A percentile compares a stretch with the other conserved stretches of the same genome.
Conservation (phyloP, 2,797 vertebrate species). For the Chaunax sp. region DNA sequence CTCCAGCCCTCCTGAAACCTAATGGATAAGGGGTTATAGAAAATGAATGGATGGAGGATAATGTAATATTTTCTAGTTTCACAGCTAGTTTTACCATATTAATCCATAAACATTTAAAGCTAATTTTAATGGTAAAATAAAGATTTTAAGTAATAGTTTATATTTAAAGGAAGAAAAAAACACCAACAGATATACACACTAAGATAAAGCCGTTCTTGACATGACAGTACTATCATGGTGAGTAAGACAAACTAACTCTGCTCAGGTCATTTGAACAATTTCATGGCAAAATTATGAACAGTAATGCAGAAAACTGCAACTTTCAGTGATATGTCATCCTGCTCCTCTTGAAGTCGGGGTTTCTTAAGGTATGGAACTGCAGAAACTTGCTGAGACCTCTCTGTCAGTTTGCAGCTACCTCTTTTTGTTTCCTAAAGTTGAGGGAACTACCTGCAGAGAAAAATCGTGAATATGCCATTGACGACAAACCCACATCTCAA, state of each 20-base stretch:
- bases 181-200: background rate
- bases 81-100: no score
- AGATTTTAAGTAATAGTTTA: background rate
- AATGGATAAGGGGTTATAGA: no score
- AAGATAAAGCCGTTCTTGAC: background rate
- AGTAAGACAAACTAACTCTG: background rate
- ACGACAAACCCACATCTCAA: conserved; percentile 9
- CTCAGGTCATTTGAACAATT: background rate
- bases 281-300: background rate
- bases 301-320: background rate
- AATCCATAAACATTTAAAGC: background rate
- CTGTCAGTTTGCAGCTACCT: conserved; percentile 23
- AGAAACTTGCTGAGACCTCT: conserved; percentile 13
- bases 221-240: background rate
- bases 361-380: conserved; percentile 3
- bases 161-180: background rate
- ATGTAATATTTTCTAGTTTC: no score
- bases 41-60: no score
- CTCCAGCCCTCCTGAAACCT: no score
- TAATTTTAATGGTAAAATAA: background rate
- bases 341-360: background rate
- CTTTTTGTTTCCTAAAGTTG: conserved; percentile 18
- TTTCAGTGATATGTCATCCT: background rate
- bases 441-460: conserved; percentile 3
- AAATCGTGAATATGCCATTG: conserved; percentile 5